These are phyloP conservation scores for Ommatoiulus sabulosus DNA, from an alignment of 2,888 invertebrate genomes.

Conservation along the genomic window DNA sequence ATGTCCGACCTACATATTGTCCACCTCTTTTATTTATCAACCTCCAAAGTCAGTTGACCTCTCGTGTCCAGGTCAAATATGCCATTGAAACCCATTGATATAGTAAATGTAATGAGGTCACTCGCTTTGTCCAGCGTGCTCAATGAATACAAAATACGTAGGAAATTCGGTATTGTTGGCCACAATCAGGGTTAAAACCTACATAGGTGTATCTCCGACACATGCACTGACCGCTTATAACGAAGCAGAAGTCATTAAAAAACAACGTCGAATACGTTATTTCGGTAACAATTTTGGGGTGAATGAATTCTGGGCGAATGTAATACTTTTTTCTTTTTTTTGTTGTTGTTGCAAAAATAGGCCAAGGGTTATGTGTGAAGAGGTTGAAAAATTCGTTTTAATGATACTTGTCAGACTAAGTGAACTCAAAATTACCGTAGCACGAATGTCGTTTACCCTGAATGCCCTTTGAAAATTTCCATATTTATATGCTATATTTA, in stretches of 20 bases:
- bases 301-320: neutral
- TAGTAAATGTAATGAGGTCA: conserved; percentile 40
- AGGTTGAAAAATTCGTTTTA: neutral
- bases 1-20: conserved; percentile 24
- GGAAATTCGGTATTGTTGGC: conserved; percentile 31
- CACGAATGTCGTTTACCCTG: conserved; percentile 1
- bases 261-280: neutral
- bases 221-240: conserved; percentile 4
- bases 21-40: conserved; percentile 39
- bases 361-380: conserved; percentile 12
- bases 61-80: neutral
- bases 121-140: conserved; percentile 40
- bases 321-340: neutral
- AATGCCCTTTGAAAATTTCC: neutral
- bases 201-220: conserved; percentile 26
- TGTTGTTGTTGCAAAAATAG: conserved; percentile 9
- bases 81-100: conserved; percentile 40
- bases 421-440: conserved; percentile 32
- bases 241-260: neutral
- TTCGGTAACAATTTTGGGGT: conserved; percentile 11
- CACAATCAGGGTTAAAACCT: conserved; percentile 38
- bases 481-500: neutral
- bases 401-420: neutral
- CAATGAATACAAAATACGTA: conserved; percentile 17
- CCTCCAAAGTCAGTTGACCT: conserved; percentile 36